Conservation (phyloP, 2,888 invertebrate species). For the Dynastes hyllus region DNA sequence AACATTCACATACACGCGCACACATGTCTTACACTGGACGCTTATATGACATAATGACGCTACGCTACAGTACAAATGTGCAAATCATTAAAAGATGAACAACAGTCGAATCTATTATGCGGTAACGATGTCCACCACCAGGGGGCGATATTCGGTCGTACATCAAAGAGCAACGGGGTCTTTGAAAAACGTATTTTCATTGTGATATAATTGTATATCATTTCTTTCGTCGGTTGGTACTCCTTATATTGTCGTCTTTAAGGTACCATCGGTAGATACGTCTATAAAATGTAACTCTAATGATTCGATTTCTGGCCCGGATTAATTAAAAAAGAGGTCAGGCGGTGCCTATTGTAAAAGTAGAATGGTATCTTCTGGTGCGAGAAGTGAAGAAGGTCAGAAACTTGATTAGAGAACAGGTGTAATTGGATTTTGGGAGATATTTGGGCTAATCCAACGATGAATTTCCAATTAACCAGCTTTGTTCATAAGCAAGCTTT, state of each 20-base stretch:
- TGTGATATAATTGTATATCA: slow-evolving; percentile 54
- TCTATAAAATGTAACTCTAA: slow-evolving; percentile 16
- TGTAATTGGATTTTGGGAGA: no score
- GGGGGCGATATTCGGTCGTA: slow-evolving; percentile 61
- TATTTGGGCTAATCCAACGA: no score
- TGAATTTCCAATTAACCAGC: no score
- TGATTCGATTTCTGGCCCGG: slow-evolving; percentile 23
- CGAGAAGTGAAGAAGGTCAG: background rate
- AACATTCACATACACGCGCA: background rate
- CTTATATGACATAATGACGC: slow-evolving; percentile 16
- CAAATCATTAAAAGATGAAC: slow-evolving; percentile 65
- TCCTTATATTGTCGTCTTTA: background rate
- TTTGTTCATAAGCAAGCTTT: no score
- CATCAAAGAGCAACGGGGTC: slow-evolving; percentile 57
- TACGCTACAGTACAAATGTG: slow-evolving; percentile 60
- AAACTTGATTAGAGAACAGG: no score
- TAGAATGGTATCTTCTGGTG: background rate
- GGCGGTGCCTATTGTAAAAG: background rate
- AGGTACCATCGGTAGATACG: background rate
- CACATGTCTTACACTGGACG: background rate
- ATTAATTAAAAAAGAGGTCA: slow-evolving; percentile 31
- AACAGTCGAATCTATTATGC: slow-evolving; percentile 67
- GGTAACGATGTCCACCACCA: slow-evolving; percentile 65
- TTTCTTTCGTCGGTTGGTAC: slow-evolving; percentile 34
- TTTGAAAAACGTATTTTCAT: slow-evolving; percentile 54